These are phyloP conservation scores for Chaetorhynchus papuensis DNA, from an alignment of 2,113 vertebrate genomes.

Conservation along the genomic window DNA sequence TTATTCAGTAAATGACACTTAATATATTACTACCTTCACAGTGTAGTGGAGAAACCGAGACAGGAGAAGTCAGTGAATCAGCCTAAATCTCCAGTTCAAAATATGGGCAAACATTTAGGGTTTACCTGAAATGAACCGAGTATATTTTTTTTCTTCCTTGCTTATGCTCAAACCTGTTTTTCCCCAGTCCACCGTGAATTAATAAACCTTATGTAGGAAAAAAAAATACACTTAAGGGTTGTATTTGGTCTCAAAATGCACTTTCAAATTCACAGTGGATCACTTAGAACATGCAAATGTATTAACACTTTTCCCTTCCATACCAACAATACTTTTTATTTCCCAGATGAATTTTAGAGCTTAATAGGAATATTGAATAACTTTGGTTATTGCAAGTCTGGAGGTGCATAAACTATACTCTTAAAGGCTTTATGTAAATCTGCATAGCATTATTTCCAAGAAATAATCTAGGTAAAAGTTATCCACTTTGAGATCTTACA, in stretches of 20 bases:
- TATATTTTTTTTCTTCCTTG: neutral
- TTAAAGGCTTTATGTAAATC: neutral
- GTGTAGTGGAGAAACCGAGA: neutral
- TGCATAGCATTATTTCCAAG: neutral
- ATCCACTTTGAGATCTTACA: neutral
- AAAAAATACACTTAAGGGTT: neutral
- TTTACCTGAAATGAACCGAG: neutral
- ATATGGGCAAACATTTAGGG: neutral
- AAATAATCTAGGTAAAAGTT: neutral
- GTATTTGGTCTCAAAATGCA: neutral
- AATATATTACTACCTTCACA: neutral
- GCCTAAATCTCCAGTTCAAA: neutral
- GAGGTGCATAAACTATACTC: neutral
- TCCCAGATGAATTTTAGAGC: neutral
- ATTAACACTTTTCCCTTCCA: neutral
- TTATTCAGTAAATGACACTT: neutral
- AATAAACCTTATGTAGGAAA: neutral
- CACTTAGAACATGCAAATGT: neutral
- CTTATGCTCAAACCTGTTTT: neutral
- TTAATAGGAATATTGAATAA: neutral
- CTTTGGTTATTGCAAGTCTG: neutral
- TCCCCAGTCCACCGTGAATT: neutral
- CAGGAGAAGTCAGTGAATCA: neutral
- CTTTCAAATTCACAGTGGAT: neutral
- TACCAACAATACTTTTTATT: neutral